Base-by-base conservation (phyloP, 1,140 invertebrate species). In the Subanguina moxae region DNA sequence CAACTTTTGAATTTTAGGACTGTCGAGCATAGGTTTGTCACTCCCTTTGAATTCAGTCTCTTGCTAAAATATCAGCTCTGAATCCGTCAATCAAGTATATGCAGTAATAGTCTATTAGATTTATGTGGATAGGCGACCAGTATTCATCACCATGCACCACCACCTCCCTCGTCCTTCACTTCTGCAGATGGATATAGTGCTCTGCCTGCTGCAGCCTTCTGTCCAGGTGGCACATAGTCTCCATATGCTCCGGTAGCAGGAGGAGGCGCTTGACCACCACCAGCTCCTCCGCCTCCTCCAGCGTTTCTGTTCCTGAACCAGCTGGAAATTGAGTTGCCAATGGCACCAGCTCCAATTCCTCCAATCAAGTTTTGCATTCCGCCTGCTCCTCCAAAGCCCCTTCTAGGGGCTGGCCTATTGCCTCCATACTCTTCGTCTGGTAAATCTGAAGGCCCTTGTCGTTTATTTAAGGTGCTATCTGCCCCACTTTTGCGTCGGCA, bases 401-500 rank as follows among this genome's bases (percentile, higher is more conserved):
- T 19, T 27, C 42, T 61, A 1, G 65, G 11, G 19, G 23, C 32
- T 71, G 30, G 66, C 19, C 28, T 38, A n/a, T 38, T 43, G 15
- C n/a, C 25, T 21, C 27, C 17, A 21, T 25, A 19, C 23, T 52
- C 48, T 52, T 52, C 48, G 17, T 52, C 48, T 19, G 48, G 48
- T 52, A 52, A 52, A 15, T 52, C 48, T 25, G 48, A 52, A 52
- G 28, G 45, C 11, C 45, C 11, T 70, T 30, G 25, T 19, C 17
- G 30, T 42, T 21, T n/a, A 13, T 21, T 9, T 30, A 21, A 43
- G 7, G 21, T 23, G 43, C 70, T 25, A 23, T 71, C 67, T 25
- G 46, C 45, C 8, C 5, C 25, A 21, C 68, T 32, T 76, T 77
- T 28, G 28, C 58, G 25, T 5, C 63, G 46, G 45, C 71, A 76